Evolutionary conservation across 2,113 vertebrate species (phyloP).

Genomic region (Alexandromys fortis): DNA sequence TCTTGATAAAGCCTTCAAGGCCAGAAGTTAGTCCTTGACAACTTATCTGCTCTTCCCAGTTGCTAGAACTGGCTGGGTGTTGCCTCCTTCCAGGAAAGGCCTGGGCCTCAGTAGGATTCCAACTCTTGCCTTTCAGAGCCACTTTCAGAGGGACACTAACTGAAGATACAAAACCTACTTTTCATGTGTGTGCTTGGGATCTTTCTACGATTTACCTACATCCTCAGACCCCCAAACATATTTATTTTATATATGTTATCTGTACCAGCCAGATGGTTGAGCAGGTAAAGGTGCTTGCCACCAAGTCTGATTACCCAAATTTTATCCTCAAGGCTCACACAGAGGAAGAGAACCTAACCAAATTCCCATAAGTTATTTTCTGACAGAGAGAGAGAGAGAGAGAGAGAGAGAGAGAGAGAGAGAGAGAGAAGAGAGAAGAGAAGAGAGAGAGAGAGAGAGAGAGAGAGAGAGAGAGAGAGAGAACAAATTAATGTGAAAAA

Average conservation of each 20-base stretch:
- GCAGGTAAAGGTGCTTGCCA: neutral
- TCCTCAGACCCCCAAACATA: neutral
- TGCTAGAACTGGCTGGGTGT: conserved; percentile 1
- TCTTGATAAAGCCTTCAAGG: conserved; percentile 38
- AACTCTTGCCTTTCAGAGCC: conserved; percentile 56
- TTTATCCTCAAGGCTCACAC: neutral
- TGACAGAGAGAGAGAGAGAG: neutral
- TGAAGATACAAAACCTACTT: conserved; percentile 20
- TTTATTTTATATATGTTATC: neutral
- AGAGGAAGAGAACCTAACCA: neutral
- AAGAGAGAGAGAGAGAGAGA: no score
- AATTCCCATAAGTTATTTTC: neutral
- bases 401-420: no score
- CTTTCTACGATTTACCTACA: neutral
- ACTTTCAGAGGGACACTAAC: neutral
- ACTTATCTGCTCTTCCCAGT: conserved; percentile 34
- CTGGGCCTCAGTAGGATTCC: neutral
- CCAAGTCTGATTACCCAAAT: neutral
- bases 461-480: no score
- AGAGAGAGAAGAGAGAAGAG: neutral
- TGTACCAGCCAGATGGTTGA: neutral
- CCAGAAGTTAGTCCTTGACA: neutral
- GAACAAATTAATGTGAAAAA: neutral
- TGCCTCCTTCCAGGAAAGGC: conserved; percentile 49
- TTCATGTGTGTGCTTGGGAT: neutral